Base-by-base conservation (phyloP, 2,888 invertebrate species). In the Sphaerophoria rueppellii region DNA sequence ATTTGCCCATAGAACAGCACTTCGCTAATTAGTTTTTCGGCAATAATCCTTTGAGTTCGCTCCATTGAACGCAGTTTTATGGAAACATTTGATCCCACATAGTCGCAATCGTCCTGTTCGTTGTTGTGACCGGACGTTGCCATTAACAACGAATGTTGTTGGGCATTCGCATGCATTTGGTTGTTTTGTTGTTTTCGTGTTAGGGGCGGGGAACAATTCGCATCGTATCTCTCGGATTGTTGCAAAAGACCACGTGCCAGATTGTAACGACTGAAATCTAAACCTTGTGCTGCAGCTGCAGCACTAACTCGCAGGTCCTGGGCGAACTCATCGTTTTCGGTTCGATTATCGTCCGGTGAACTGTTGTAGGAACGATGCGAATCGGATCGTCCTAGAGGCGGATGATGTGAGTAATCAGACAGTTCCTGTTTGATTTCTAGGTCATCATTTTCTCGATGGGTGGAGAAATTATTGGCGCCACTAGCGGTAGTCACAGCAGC, bases 1-100 rank as follows among this genome's bases (percentile, higher is more conserved):
- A 91, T 90, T 73, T 91, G 91, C 0, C 91, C 91, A 79, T 89
- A 91, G 82, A 90, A 91, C 74, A 91, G 89, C 80, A 91, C 91
- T 88, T 91, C 91, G 76, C 91, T 89, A 77, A 91, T 91, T 14
- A 91, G 89, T 78, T 91, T 91, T 87, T 91, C 91, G 76, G 91
- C 91, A 60, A 91, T 91, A 76, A 91, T 91, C 78, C 91, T 88
- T 85, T 91, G 91, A 37, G 91, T 91, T 12, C 91, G 90, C 81
- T 91, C 91, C 91, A 91, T 91, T 1, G 90, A 88, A 12, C 91
- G 89, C 77, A 91, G 87, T 69, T 91, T 91, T 79, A 90, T 88
- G 32, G 91, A 90, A 34, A 91, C 91, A 87, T 91, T 91, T 37
- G 91, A 91, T 4, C 91, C 91, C 35, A 91, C 88, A 73, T 89